These are phyloP conservation scores for Lepus americanus DNA, from an alignment of 2,113 vertebrate genomes.

Conservation along the genomic window DNA sequence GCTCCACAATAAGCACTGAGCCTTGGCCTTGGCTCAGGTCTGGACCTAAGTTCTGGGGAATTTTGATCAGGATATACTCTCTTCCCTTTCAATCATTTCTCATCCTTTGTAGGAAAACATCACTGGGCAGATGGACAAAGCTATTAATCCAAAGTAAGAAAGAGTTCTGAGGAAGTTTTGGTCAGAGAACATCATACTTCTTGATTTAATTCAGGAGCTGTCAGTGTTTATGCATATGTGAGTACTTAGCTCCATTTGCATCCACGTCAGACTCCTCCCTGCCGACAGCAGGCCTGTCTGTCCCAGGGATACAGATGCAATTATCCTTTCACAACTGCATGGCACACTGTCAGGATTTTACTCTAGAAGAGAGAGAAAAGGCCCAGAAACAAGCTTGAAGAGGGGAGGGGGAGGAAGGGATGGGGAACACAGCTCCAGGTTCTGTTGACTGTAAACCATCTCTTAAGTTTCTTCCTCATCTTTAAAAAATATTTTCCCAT, in stretches of 20 bases:
- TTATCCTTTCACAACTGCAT: constrained; percentile 63
- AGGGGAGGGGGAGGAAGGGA: neutral
- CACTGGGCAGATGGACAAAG: neutral
- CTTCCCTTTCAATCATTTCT: neutral
- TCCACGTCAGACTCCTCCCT: constrained; percentile 68
- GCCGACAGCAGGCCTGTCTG: constrained; percentile 72
- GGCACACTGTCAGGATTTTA: constrained; percentile 74
- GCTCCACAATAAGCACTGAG: too few species aligned
- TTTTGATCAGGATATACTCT: neutral
- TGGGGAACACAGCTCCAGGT: neutral
- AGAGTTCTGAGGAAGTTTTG: neutral
- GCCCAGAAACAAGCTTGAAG: constrained; percentile 39
- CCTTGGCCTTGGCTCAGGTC: neutral
- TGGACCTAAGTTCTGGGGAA: neutral
- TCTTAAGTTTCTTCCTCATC: neutral
- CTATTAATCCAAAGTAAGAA: neutral
- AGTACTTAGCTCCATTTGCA: constrained; percentile 48
- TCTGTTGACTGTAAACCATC: neutral
- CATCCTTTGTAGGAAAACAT: neutral
- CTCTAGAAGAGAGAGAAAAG: constrained; percentile 66
- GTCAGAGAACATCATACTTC: neutral
- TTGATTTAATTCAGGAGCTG: constrained; percentile 2
- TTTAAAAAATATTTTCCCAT: neutral
- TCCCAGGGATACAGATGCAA: constrained; percentile 74
- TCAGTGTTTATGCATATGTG: constrained; percentile 37